A percentile compares a stretch with the other conserved stretches of the same genome.
Evolutionary conservation across 2,888 invertebrate species (phyloP).

Genomic region (Netelia melanura): DNA sequence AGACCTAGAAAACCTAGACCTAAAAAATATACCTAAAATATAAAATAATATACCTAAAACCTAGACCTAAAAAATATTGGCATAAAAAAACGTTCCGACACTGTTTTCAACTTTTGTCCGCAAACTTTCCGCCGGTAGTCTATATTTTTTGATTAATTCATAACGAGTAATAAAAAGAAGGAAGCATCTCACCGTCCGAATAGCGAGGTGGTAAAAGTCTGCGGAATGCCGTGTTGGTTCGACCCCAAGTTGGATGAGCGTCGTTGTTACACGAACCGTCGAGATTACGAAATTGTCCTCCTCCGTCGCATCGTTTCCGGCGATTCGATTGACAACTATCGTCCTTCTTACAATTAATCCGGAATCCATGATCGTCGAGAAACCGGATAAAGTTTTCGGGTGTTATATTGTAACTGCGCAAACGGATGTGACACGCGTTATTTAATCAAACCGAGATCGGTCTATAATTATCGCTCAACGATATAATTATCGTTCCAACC

Average conservation of each 20-base stretch:
- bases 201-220: constrained; percentile 83
- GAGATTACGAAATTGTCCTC: constrained; percentile 75
- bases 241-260: constrained; percentile 79
- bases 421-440: neutral
- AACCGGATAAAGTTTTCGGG: constrained; percentile 84
- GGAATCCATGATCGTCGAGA: constrained; percentile 79
- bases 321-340: constrained; percentile 64
- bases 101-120: too few species aligned
- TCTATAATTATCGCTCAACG: neutral
- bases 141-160: too few species aligned
- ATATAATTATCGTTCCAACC: neutral
- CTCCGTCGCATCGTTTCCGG: constrained; percentile 63
- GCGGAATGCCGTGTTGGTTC: constrained; percentile 76
- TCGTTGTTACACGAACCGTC: constrained; percentile 83
- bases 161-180: neutral
- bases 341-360: constrained; percentile 76
- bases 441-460: constrained; percentile 1
- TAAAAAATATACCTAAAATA: too few species aligned
- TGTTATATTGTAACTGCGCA: constrained; percentile 72
- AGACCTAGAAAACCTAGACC: too few species aligned
- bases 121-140: too few species aligned
- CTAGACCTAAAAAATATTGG: too few species aligned
- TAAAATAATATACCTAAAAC: too few species aligned
- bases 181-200: constrained; percentile 80
- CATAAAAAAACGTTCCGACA: too few species aligned